These are phyloP conservation scores for Pollenia angustigena DNA, from an alignment of 2,888 invertebrate genomes.

Conservation along the genomic window DNA sequence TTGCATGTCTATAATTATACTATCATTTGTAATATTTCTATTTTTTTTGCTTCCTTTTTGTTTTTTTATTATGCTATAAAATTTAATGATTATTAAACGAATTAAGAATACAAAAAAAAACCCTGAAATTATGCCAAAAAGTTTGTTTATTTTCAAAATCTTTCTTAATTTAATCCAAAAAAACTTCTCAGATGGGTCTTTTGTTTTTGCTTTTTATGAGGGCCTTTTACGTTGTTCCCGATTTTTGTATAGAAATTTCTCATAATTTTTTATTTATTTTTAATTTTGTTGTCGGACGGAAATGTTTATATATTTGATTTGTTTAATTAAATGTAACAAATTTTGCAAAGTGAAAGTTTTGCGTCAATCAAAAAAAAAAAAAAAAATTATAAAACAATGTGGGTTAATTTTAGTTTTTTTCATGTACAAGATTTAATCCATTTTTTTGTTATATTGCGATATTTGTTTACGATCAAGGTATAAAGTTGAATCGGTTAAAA, in stretches of 20 bases:
- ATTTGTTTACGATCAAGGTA: too few species aligned
- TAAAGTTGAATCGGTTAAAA: too few species aligned
- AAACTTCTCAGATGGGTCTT: neutral
- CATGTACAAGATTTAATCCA: too few species aligned
- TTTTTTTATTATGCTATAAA: neutral
- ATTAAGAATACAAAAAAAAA: neutral
- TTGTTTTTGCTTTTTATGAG: neutral
- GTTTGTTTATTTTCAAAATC: neutral
- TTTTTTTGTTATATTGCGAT: too few species aligned
- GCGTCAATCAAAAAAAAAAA: neutral
- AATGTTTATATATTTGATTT: neutral
- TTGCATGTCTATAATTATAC: constrained; percentile 9
- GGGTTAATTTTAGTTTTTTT: too few species aligned
- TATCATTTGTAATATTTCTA: neutral
- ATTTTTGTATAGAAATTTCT: neutral
- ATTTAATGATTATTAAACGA: neutral
- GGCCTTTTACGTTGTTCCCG: neutral
- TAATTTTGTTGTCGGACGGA: constrained; percentile 18
- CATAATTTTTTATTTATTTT: neutral
- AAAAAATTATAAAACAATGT: too few species aligned
- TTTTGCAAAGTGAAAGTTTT: constrained; percentile 29
- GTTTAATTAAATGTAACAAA: neutral
- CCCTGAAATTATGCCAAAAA: neutral
- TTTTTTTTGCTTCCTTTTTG: neutral
- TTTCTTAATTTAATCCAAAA: neutral